These are phyloP conservation scores for Leptopterna dolabrata DNA, from an alignment of 2,888 invertebrate genomes.

Conservation along the genomic window DNA sequence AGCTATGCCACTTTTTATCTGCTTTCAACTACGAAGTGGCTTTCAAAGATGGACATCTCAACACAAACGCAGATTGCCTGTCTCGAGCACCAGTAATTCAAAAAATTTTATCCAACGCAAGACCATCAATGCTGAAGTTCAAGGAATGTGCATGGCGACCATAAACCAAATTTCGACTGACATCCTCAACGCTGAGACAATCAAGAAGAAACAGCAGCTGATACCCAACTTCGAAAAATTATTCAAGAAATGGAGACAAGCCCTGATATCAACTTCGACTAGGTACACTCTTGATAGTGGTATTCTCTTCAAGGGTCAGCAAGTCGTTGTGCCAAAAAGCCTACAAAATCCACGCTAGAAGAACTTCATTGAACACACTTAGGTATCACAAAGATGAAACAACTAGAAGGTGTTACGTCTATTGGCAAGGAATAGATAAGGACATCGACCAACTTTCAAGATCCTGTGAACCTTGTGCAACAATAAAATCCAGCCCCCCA, in stretches of 20 bases:
- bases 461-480: no score
- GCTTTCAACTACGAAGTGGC: not conserved
- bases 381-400: conserved; percentile 64
- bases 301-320: conserved; percentile 41
- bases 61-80: not conserved
- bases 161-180: conserved; percentile 43
- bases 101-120: not conserved
- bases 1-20: not conserved
- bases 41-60: not conserved
- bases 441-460: conserved; percentile 62
- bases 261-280: not conserved
- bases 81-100: not conserved
- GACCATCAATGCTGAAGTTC: conserved; percentile 1
- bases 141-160: not conserved
- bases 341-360: conserved; percentile 59
- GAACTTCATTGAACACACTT: conserved; percentile 63
- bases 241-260: not conserved
- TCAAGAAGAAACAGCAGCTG: conserved; percentile 36
- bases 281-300: conserved; percentile 14
- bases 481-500: conserved; percentile 60
- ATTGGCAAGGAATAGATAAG: conserved; percentile 62
- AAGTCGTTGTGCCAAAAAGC: conserved; percentile 59
- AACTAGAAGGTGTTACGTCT: conserved; percentile 63
- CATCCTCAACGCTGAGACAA: not conserved
- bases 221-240: conserved; percentile 11